Conservation (phyloP, 2,888 invertebrate genomes). For the Mythimna impura region DNA sequence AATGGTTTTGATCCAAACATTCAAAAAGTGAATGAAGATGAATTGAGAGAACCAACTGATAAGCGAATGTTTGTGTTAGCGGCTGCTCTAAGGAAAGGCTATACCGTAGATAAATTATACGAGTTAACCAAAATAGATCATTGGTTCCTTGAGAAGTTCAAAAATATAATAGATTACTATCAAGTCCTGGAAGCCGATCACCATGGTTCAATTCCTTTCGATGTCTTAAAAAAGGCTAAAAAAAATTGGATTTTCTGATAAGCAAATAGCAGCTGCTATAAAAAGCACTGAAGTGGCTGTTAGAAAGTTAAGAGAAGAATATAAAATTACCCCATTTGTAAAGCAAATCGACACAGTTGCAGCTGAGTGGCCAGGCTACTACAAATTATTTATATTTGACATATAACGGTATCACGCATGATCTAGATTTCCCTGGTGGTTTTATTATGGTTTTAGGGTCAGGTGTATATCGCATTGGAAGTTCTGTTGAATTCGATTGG, state of each 20-base stretch:
- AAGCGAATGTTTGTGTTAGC: conserved; percentile 99
- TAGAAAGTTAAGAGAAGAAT: conserved; percentile 94
- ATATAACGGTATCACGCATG: conserved; percentile 96
- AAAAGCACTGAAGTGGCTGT: conserved; percentile 97
- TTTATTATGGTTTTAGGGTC: conserved; percentile 97
- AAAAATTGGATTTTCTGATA: conserved; percentile 99
- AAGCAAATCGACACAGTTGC: conserved; percentile 99
- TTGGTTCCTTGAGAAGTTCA: conserved; percentile 99
- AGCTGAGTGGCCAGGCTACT: conserved; percentile 99
- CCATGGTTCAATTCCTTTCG: conserved; percentile 91
- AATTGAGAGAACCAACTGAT: conserved; percentile 98
- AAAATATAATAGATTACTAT: conserved; percentile 96
- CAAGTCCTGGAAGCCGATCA: conserved; percentile 92
- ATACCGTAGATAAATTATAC: conserved; percentile 96
- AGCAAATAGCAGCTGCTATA: conserved; percentile 96
- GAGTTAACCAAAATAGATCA: conserved; percentile 98
- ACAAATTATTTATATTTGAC: conserved; percentile 99
- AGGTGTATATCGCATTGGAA: conserved; percentile 99
- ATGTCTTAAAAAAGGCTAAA: conserved; percentile 95
- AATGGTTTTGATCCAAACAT: conserved; percentile 98
- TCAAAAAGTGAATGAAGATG: conserved; percentile 94
- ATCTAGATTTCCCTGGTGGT: conserved; percentile 95
- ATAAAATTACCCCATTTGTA: conserved; percentile 95
- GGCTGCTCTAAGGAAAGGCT: conserved; percentile 96
- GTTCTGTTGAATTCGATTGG: conserved; percentile 99